phyloP scores from a whole-genome alignment of 2,888 invertebrate genomes.

The Caenorhabditis sp. region DNA sequence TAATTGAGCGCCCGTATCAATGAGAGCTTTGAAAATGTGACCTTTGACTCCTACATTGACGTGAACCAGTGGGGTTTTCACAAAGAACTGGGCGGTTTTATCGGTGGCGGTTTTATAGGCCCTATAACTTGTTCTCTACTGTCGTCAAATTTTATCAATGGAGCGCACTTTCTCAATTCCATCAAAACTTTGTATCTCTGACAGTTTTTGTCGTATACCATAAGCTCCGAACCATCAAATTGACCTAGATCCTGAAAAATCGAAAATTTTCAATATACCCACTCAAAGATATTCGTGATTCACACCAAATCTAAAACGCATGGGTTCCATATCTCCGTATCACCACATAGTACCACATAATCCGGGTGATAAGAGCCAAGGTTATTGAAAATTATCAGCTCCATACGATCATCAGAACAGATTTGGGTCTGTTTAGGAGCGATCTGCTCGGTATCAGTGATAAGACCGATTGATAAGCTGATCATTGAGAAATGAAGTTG shows the following conservation, averaged over 20 bases:
- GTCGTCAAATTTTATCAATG: no score
- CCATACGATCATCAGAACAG: conserved; percentile 21
- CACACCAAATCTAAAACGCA: conserved; percentile 17
- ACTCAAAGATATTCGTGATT: no score
- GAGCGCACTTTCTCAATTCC: conserved; percentile 38
- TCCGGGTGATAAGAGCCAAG: conserved; percentile 20
- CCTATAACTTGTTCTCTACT: conserved; percentile 9
- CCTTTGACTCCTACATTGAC: conserved; percentile 28
- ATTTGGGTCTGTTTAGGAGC: conserved; percentile 4
- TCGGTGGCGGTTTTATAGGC: conserved; percentile 48
- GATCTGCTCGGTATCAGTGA: conserved; percentile 35
- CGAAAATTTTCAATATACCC: no score
- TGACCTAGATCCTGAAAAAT: conserved; percentile 28
- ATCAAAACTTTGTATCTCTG: conserved; percentile 17
- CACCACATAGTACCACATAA: conserved; percentile 38
- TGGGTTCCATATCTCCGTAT: conserved; percentile 39
- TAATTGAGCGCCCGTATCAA: conserved; percentile 57
- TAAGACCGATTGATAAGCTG: conserved; percentile 11
- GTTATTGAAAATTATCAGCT: conserved; percentile 31
- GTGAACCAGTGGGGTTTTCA: conserved; percentile 41
- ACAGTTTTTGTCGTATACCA: conserved; percentile 29
- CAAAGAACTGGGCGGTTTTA: conserved; percentile 35
- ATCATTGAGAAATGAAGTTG: conserved; percentile 3
- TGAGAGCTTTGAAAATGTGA: neutral
- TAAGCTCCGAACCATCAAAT: conserved; percentile 15